Conservation (phyloP, 2,113 vertebrate genomes). For the Leiothrix lutea region DNA sequence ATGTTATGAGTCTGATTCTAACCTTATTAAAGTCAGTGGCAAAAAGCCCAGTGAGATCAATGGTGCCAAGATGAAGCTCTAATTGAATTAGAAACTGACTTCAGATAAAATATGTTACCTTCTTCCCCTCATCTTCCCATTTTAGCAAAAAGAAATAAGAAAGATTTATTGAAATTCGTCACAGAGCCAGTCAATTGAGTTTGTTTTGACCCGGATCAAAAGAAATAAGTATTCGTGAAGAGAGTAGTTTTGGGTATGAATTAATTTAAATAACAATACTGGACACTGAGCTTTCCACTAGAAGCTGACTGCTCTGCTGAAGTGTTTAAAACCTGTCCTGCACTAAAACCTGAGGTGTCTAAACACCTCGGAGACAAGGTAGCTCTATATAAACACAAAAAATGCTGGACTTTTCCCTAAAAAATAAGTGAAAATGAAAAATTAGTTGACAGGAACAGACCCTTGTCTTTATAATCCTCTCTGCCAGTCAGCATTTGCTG, state of each 20-base stretch:
- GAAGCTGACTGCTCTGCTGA: neutral
- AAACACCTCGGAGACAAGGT: neutral
- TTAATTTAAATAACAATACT: neutral
- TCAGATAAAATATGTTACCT: neutral
- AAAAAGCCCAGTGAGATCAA: slow-evolving; percentile 19
- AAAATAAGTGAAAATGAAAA: neutral
- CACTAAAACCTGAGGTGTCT: neutral
- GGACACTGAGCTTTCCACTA: neutral
- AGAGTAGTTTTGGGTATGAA: neutral
- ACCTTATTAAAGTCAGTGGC: slow-evolving; percentile 17
- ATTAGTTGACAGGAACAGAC: neutral
- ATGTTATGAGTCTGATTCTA: neutral
- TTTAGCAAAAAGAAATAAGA: neutral
- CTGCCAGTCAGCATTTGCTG: neutral
- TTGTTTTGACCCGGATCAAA: neutral
- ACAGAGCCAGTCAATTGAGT: neutral
- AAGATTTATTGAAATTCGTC: neutral
- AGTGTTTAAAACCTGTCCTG: neutral
- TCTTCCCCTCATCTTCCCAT: neutral
- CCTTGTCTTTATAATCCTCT: neutral
- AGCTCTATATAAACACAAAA: neutral
- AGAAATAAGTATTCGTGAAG: neutral
- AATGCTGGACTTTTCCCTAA: neutral
- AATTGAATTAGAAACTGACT: slow-evolving; percentile 45
- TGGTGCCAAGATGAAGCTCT: neutral